Evolutionary conservation across 2,113 vertebrate species (phyloP).

Genomic region (Pelusios castaneus): DNA sequence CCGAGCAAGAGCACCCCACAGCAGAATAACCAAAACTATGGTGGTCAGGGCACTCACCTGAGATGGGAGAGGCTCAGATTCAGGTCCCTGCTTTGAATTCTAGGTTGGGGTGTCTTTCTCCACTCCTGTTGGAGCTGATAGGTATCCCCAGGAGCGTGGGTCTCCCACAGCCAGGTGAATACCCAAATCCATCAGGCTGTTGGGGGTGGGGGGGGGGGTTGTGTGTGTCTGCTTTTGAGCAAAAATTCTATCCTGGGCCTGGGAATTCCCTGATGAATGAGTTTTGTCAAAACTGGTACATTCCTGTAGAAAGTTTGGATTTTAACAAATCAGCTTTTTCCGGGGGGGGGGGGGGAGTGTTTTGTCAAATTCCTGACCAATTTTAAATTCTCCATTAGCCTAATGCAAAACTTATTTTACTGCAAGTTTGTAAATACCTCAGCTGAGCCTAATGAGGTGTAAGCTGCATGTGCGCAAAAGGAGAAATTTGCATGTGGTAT

Average conservation of each 20-base stretch:
- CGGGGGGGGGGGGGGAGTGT: accelerated
- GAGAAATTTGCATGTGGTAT: neutral
- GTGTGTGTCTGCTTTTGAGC: neutral
- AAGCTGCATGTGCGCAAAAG: neutral
- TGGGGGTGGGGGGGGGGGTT: neutral
- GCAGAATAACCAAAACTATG: neutral
- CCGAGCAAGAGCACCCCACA: neutral
- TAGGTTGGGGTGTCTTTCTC: neutral
- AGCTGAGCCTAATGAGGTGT: neutral
- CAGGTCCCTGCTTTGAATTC: neutral
- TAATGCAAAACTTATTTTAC: neutral
- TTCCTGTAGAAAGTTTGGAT: neutral
- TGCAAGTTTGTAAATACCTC: neutral
- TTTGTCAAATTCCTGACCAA: neutral
- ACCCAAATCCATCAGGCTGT: neutral
- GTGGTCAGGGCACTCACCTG: neutral
- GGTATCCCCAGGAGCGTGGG: too few species aligned
- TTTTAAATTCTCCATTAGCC: neutral
- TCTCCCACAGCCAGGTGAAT: neutral
- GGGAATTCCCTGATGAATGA: neutral
- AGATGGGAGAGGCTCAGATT: neutral
- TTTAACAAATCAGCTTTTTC: neutral
- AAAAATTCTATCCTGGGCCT: neutral
- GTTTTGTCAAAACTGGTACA: neutral
- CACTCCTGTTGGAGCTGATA: neutral